Evolutionary conservation across 2,888 invertebrate species (phyloP), one percentile per base, ranked within the genome.

Genomic region (Terebella lapidaria): DNA sequence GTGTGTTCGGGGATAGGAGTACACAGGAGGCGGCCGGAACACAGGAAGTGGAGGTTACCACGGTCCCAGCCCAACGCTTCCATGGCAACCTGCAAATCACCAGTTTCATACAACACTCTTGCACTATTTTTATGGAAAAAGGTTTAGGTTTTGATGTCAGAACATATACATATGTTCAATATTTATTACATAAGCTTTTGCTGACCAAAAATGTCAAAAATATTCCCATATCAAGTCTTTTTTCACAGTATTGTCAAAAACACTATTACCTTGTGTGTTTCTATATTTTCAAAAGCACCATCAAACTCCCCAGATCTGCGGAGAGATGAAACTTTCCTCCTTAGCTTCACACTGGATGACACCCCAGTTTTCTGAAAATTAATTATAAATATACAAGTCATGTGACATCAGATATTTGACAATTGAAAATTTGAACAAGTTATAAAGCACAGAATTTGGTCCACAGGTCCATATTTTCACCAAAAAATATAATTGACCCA

Each of bases 81-180:
- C 49, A 49, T 49, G 22, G 24, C 49, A 49, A 49, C 49, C 49
- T 49, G 49, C 5, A 49, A n/a, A 35, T n/a, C 10, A n/a, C n/a
- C n/a, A n/a, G n/a, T n/a, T n/a, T n/a, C n/a, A n/a, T n/a, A n/a
- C n/a, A n/a, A n/a, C n/a, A n/a, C n/a, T n/a, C n/a, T n/a, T n/a
- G n/a, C n/a, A n/a, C n/a, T n/a, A n/a, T n/a, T n/a, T n/a, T n/a
- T n/a, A n/a, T n/a, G n/a, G n/a, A n/a, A n/a, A n/a, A n/a, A n/a
- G n/a, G n/a, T n/a, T n/a, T n/a, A n/a, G n/a, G n/a, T n/a, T n/a
- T n/a, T n/a, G n/a, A n/a, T n/a, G n/a, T n/a, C n/a, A n/a, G n/a
- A n/a, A n/a, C n/a, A n/a, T n/a, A n/a, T n/a, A n/a, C n/a, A n/a
- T n/a, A n/a, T n/a, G n/a, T n/a, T n/a, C n/a, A n/a, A n/a, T n/a